Conservation (phyloP, 2,797 vertebrate species). For the Girardinus metallicus region DNA sequence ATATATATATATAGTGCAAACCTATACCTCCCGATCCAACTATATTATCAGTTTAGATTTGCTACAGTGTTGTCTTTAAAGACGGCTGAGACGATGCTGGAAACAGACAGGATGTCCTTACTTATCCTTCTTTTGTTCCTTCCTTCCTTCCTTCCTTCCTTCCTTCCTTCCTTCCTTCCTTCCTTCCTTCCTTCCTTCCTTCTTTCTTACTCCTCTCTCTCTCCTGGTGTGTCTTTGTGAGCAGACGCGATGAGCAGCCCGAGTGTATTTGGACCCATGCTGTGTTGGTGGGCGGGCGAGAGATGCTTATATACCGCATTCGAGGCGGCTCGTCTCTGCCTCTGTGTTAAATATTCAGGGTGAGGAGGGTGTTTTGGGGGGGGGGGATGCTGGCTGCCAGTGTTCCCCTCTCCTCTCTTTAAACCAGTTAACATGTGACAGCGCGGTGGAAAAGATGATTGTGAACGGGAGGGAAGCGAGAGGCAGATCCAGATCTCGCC, state of each 20-base stretch:
- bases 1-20: background rate
- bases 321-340: slow-evolving; percentile 24
- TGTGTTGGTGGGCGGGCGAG: slow-evolving; percentile 59
- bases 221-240: slow-evolving; percentile 46
- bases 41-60: background rate
- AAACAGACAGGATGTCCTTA: slow-evolving; percentile 4
- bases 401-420: background rate
- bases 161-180: too few species aligned
- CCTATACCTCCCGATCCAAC: background rate
- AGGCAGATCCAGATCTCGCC: slow-evolving; percentile 34
- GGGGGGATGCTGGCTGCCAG: slow-evolving; percentile 31
- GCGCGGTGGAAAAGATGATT: slow-evolving; percentile 31
- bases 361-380: background rate
- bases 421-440: slow-evolving; percentile 49
- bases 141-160: too few species aligned
- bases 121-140: too few species aligned
- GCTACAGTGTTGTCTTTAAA: background rate
- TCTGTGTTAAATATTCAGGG: slow-evolving; percentile 41
- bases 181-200: too few species aligned
- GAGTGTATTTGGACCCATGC: slow-evolving; percentile 60
- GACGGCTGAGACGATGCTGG: slow-evolving; percentile 10
- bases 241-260: slow-evolving; percentile 69
- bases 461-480: slow-evolving; percentile 13
- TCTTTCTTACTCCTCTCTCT: background rate
- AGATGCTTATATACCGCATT: slow-evolving; percentile 45